A percentile compares a stretch with the other conserved stretches of the same genome.
phyloP scores from a whole-genome alignment of 2,888 invertebrate species.

The Octonoba sinensis region DNA sequence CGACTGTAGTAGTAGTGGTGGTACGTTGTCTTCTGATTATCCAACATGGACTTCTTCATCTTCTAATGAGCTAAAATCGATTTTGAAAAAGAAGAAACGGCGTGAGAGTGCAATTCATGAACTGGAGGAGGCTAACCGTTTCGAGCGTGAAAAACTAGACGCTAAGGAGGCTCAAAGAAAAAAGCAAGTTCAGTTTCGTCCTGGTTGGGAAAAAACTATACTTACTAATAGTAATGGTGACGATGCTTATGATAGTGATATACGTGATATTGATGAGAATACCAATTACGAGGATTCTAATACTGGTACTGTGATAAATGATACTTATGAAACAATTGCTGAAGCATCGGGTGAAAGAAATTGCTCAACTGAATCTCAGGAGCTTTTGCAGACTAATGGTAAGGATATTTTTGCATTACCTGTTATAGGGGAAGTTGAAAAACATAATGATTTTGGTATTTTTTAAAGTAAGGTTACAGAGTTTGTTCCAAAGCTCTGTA shows the following conservation, averaged over 20 bases:
- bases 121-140: conserved; percentile 19
- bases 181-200: conserved; percentile 58
- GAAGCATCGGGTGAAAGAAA: conserved; percentile 13
- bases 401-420: background rate
- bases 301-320: conserved; percentile 19
- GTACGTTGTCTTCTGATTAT: conserved; percentile 55
- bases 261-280: background rate
- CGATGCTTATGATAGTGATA: background rate
- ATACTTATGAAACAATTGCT: conserved; percentile 42
- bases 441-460: too few relatives aligned
- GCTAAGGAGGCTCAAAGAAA: conserved; percentile 38
- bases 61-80: conserved; percentile 64
- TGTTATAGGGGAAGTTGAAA: background rate
- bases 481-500: too few relatives aligned
- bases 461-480: too few relatives aligned
- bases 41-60: conserved; percentile 61
- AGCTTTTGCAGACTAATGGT: too few relatives aligned
- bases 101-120: conserved; percentile 43
- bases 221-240: conserved; percentile 18
- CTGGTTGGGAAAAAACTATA: conserved; percentile 18
- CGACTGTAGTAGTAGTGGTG: conserved; percentile 58
- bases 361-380: background rate
- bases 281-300: background rate
- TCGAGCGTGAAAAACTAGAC: conserved; percentile 22
- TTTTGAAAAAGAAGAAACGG: conserved; percentile 64